Base-by-base conservation (phyloP, 2,797 vertebrate genomes). In the Argentina silus region DNA sequence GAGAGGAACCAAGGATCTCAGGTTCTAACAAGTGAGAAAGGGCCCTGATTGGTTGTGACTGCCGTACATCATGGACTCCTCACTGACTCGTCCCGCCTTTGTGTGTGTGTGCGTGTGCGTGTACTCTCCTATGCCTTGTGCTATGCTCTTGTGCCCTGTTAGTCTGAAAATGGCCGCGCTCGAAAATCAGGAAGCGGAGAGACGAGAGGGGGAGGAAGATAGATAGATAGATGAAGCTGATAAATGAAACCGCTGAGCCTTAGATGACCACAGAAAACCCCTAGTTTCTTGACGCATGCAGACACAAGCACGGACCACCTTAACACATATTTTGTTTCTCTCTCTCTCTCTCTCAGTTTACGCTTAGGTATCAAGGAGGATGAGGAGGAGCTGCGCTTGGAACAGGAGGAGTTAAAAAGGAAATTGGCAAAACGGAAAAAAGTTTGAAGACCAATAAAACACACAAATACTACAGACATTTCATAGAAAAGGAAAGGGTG, bases 151-250 rank as follows among this genome's bases (percentile, higher is more conserved):
- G 78, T 21, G 84, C 45, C 61, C 78, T 78, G 69, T 67, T 85
- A 98, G 97, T 77, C 91, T 98, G 86, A 93, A 89, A 86, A 67
- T 98, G 8, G 96, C 96, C 68, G 96, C 98, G 72, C 93, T 95
- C 61, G 96, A 98, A 75, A 96, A 98, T 79, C 85, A 95, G 59
- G 97, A 98, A 83, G 97, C 98, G 85, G 78, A 97, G 91, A 94
- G 47, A 72, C 90, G 92, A 45, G 96, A 97, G 74, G 92, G 95
- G 81, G 95, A 97, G 64, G 95, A 97, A 76, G 50, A 96, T 59
- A 94, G 93, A 82, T 89, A 65, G 68, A 92, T 81, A 88, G 82
- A 74, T 76, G 61, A n/a, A n/a, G n/a, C 75, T 80, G 92, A 92
- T 78, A 92, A 72, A 62, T 91, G 78, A 91, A 59, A 4, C 27